Evolutionary conservation across 2,113 vertebrate species (phyloP).

Genomic region (Gallinago paraguaiae): DNA sequence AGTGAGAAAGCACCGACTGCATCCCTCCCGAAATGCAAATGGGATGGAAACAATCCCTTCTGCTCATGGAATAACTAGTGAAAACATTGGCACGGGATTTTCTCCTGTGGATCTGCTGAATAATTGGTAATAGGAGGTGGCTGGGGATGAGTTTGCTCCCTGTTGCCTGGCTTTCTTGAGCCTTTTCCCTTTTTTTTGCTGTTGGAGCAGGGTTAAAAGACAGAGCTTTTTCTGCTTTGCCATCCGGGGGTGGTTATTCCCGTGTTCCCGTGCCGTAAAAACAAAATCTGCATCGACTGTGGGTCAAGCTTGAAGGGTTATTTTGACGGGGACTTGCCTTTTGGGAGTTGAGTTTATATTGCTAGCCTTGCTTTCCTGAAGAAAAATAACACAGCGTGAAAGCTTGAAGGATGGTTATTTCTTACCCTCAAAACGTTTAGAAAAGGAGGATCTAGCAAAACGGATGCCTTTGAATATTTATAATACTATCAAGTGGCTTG

Average conservation of each 20-base stretch:
- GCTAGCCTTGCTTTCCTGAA: not conserved
- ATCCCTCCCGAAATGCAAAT: not conserved
- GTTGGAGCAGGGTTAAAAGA: not conserved
- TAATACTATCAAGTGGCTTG: not conserved
- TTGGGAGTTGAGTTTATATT: not conserved
- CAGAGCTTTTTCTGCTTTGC: not conserved
- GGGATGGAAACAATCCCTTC: rapidly evolving
- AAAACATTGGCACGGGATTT: not conserved
- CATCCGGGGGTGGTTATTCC: not conserved
- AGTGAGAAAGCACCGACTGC: not conserved
- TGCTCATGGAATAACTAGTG: not conserved
- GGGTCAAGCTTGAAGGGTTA: not conserved
- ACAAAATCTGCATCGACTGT: rapidly evolving
- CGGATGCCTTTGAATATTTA: not conserved
- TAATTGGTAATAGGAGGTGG: not conserved
- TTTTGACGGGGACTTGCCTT: not conserved
- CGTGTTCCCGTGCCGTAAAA: rapidly evolving
- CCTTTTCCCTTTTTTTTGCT: not conserved
- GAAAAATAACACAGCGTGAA: not conserved
- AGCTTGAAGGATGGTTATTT: not conserved
- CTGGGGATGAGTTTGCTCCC: not conserved
- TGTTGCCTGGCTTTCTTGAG: not conserved
- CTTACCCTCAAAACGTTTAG: not conserved
- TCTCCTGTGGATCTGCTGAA: not conserved
- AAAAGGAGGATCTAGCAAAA: not conserved